A percentile compares a stretch with the other conserved stretches of the same genome.
phyloP scores from a whole-genome alignment of 2,888 invertebrate genomes.

The Eupsilia transversa region DNA sequence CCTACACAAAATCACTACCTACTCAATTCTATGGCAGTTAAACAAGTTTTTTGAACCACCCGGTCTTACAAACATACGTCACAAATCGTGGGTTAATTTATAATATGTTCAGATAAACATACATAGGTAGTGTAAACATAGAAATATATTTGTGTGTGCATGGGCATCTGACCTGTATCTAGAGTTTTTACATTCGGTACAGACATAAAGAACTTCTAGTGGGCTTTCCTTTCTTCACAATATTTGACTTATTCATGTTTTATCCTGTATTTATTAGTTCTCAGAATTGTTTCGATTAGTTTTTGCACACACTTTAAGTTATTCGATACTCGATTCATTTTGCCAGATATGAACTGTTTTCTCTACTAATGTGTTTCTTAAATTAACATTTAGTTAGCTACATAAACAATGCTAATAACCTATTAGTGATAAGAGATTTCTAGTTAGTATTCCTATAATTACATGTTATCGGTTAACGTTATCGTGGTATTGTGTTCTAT shows the following conservation, averaged over 20 bases:
- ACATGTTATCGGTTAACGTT: conserved; percentile 14
- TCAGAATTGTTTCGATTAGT: no score
- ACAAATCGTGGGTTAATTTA: no score
- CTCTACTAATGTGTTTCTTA: conserved; percentile 2
- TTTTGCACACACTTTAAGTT: no score
- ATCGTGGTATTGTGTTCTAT: conserved; percentile 3
- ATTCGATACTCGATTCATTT: background rate
- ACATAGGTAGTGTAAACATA: background rate
- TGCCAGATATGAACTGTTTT: background rate
- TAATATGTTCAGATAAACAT: background rate
- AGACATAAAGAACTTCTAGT: background rate
- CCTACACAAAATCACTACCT: no score
- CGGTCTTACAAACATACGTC: no score
- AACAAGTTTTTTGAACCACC: no score
- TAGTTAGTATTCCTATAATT: conserved; percentile 27
- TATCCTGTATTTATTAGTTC: background rate
- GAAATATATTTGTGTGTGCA: background rate
- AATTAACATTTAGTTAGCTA: conserved; percentile 4
- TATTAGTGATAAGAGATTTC: conserved; percentile 36
- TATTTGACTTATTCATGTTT: background rate
- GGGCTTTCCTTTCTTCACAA: background rate
- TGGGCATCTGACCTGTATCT: background rate
- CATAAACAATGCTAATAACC: conserved; percentile 23
- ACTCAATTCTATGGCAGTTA: no score
- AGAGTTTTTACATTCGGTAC: background rate